Base-by-base conservation (phyloP, 2,113 vertebrate species). In the Tyrannus savana region DNA sequence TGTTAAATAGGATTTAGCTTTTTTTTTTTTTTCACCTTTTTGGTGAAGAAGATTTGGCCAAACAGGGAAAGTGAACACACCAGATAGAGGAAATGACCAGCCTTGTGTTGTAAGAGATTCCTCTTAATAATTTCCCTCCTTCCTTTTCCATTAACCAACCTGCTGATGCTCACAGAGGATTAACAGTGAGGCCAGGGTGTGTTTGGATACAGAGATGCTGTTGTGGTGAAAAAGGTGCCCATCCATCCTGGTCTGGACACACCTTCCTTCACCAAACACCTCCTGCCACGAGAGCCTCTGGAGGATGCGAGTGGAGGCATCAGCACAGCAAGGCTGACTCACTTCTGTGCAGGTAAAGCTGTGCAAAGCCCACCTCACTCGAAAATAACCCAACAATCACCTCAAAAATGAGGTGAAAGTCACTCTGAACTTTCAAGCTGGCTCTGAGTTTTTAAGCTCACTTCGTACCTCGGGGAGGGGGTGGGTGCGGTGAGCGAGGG, bases 401-500 rank as follows among this genome's bases (percentile, higher is more conserved):
- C 41, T 46, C 23, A 21, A 59, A 49, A 71, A 22, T 9, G 14
- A 41, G n/a, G 27, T 12, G 3, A 74, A 68, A 35, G 19, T 14
- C 28, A 5, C 37, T 21, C 56, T 9, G 28, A 37, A 35, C 12
- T 35, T 52, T 59, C 13, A 2, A 17, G 30, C 39, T 35, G 0
- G 24, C 31, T 27, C 56, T 11, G 24, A 37, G 33, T 14, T 27
- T 50, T 68, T 14, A 2, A 22, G 35, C 47, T 41, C 1, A 3
- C 39, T 16, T 27, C 18, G 8, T 35, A 25, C 49, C 25, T 21
- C 17, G 25, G 8, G 17, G 18, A 6, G 42, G 14, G n/a, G 25
- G 10, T 7, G 14, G 31, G 19, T n/a, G 24, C 6, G 18, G 39
- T 1, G 0, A 42, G 17, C 3, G 14, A 0, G 0, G 25, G 14